Base-by-base conservation (phyloP, 2,113 vertebrate genomes). In the Hemichromis elongatus region DNA sequence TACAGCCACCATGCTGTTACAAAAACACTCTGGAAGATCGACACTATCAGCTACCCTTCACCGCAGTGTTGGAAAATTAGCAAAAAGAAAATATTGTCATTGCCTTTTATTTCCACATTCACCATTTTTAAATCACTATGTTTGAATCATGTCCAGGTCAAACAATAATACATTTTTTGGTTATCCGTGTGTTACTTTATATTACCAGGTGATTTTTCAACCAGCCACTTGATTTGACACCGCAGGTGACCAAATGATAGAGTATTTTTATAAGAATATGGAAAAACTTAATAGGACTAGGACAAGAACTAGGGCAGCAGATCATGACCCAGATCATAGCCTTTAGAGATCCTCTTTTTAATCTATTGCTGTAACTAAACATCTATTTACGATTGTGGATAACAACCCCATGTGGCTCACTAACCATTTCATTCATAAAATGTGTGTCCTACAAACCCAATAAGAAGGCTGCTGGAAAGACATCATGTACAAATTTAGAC, bases 361-460 rank as follows among this genome's bases (percentile, higher is more conserved):
- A 50, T 54, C 11, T 4, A 5, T 18, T 54, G 68, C 56, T 28
- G 9, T 83, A 63, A 73, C 14, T 47, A 28, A 80, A 40, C 81
- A 82, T 61, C 56, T 85, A 79, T 82, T 83, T 82, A 84, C 73
- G 35, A 68, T 40, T n/a, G 12, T 77, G 14, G 59, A 30, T 33
- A 88, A 55, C 10, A 82, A 56, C 35, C 84, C 84, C 21, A 47
- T 59, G 75, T 0, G 83, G 68, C 61, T 78, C 50, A 47, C n/a
- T 56, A 81, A n/a, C 21, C 21, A 6, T 70, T 75, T 77, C 85
- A 86, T 89, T 90, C 85, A 89, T 47, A 89, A 85, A 78, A 88
- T 59, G 57, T 56, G 5, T 82, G 79, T 21, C 79, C 80, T 86
- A 88, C 79, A 89, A 93, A 89, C 83, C 77, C n/a, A 77, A 57